Evolutionary conservation across 1,140 invertebrate species (phyloP).

Genomic region (Leptoteleia sp.): DNA sequence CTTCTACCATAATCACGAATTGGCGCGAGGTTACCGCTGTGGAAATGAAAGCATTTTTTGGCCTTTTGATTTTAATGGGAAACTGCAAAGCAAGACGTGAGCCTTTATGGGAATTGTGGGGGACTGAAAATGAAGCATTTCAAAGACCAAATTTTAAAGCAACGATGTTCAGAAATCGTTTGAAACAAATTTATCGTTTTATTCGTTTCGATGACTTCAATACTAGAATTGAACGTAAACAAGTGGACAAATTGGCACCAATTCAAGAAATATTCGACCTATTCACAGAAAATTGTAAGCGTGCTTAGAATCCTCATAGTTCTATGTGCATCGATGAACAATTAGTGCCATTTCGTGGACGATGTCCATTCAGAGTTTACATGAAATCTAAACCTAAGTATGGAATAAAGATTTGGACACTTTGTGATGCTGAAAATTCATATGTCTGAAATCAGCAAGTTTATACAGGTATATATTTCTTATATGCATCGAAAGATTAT

Average conservation of each 20-base stretch:
- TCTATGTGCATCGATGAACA: slow-evolving; percentile 35
- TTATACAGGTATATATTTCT: slow-evolving; percentile 35
- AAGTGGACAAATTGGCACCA: slow-evolving; percentile 24
- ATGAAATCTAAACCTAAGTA: slow-evolving; percentile 33
- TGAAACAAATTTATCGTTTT: slow-evolving; percentile 29
- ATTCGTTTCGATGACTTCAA: slow-evolving; percentile 29
- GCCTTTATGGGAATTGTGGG: too few species aligned
- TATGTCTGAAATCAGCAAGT: slow-evolving; percentile 46
- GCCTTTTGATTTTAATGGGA: too few species aligned
- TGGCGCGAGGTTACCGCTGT: too few species aligned
- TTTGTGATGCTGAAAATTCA: slow-evolving; percentile 28
- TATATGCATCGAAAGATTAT: background rate
- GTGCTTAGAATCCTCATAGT: slow-evolving; percentile 16
- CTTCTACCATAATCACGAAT: too few species aligned
- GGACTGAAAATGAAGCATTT: too few species aligned
- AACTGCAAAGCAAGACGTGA: too few species aligned
- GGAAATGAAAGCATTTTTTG: too few species aligned
- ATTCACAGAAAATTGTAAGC: slow-evolving; percentile 33
- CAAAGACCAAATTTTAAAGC: slow-evolving; percentile 31
- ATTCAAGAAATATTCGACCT: slow-evolving; percentile 22
- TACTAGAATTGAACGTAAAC: slow-evolving; percentile 20
- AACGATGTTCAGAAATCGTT: slow-evolving; percentile 37
- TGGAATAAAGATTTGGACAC: slow-evolving; percentile 41
- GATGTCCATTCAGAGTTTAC: slow-evolving; percentile 27
- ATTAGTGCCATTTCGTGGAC: slow-evolving; percentile 19